These are phyloP conservation scores for Montipora sp. DNA, from an alignment of 64 coral and sea anemone species.

Conservation along the genomic window DNA sequence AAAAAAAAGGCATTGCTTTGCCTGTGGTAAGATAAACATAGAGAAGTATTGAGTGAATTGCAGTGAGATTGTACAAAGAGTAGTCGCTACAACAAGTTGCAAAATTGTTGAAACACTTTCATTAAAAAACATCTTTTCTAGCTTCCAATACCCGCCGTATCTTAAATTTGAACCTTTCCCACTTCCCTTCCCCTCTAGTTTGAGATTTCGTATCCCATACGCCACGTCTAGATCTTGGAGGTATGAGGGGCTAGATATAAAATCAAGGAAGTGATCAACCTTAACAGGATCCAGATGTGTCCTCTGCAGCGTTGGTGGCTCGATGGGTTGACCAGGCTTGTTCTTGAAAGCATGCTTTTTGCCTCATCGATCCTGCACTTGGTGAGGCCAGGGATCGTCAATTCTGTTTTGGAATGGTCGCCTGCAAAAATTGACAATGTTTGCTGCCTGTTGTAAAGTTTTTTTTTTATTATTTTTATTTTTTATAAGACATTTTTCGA, in stretches of 20 bases:
- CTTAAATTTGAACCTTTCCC: too few relatives aligned
- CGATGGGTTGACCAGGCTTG: slow-evolving; percentile 13
- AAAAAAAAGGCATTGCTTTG: too few relatives aligned
- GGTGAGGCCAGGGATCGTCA: slow-evolving; percentile 33
- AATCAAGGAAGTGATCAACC: slow-evolving; percentile 62
- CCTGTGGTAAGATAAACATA: too few relatives aligned
- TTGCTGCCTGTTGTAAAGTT: slow-evolving; percentile 13
- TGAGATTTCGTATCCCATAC: slow-evolving; percentile 34
- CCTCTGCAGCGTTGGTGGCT: neutral
- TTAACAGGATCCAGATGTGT: slow-evolving; percentile 15
- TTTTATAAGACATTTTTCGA: too few relatives aligned
- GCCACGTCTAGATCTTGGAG: slow-evolving; percentile 34
- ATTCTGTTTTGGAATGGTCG: slow-evolving; percentile 27
- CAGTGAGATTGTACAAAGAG: too few relatives aligned
- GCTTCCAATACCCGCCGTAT: too few relatives aligned
- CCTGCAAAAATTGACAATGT: slow-evolving; percentile 34
- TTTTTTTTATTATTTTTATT: too few relatives aligned
- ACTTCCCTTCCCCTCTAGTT: neutral
- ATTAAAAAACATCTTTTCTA: too few relatives aligned
- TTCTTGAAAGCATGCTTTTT: slow-evolving; percentile 32
- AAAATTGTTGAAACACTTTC: too few relatives aligned
- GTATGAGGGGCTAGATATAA: slow-evolving; percentile 40
- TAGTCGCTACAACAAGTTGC: too few relatives aligned
- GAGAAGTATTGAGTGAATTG: too few relatives aligned
- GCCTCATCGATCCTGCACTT: slow-evolving; percentile 48